These are phyloP conservation scores for human (Homo sapiens) DNA, from an alignment of 2,113 vertebrate genomes.

Conservation along the genomic window GRCh38 chr16:10556501-10557000, in stretches of 20 bases:
- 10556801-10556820: background rate
- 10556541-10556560: background rate
- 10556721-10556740: background rate
- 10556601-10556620: background rate
- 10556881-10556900: background rate
- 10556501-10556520: background rate
- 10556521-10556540: background rate
- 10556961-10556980: background rate
- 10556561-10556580: background rate
- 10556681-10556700: background rate
- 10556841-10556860: background rate
- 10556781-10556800: background rate
- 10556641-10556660: background rate
- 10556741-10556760: constrained; percentile 6
- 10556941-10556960: background rate
- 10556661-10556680: background rate
- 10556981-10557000: background rate
- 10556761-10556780: background rate
- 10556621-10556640: background rate
- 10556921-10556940: background rate
- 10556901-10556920: background rate
- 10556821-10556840: background rate
- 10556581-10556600: background rate
- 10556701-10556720: background rate
- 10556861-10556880: background rate